Evolutionary conservation across 92 coral and sea anemone genomes (phyloP), one percentile per base, ranked within the genome.

Genomic region (Heliopora coerulea): DNA sequence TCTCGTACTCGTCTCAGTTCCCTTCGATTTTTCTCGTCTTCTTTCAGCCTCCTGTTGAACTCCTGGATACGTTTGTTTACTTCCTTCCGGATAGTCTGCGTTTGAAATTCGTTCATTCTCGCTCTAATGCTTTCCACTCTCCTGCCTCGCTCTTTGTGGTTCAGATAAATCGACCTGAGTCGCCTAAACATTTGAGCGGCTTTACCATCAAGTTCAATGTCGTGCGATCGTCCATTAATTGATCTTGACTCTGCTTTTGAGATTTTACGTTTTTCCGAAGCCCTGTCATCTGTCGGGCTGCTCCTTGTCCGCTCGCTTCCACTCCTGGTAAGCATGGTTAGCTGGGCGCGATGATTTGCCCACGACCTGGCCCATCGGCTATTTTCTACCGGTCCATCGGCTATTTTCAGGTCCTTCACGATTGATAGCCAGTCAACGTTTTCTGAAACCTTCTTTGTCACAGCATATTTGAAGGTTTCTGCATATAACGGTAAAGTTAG

Each of bases 271-370:
- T 28, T 8, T 7, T 0, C 50, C 26, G 32, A 49, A 26, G 23
- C 19, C 18, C 74, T 68, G 7, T 73, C 59, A 54, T 62, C 58
- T 40, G 26, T 81, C 54, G 78, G 37, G n/a, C 49, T 34, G 20
- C 72, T 72, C 15, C 49, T 54, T 19, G 56, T 54, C 56, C 25
- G 0, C 40, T 54, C 44, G 56, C 49, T 18, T 5, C 78, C 80
- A 35, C 74, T 74, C 40, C 69, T 30, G 56, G 76, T 78, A 17
- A 87, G 87, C 49, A 78, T 70, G 25, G 91, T 79, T 60, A 87
- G 87, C 8, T 82, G 87, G 8, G 97, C 88, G 49, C 97, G 96
- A 3, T 69, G 77, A 17, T 60, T 78, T 0, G 99, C 99, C 99
- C 99, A 95, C 18, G 81, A 73, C 39, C 70, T 81, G n/a, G 99